Evolutionary conservation across 2,797 vertebrate genomes (phyloP).

Genomic region (Microctenopoma lineatum): DNA sequence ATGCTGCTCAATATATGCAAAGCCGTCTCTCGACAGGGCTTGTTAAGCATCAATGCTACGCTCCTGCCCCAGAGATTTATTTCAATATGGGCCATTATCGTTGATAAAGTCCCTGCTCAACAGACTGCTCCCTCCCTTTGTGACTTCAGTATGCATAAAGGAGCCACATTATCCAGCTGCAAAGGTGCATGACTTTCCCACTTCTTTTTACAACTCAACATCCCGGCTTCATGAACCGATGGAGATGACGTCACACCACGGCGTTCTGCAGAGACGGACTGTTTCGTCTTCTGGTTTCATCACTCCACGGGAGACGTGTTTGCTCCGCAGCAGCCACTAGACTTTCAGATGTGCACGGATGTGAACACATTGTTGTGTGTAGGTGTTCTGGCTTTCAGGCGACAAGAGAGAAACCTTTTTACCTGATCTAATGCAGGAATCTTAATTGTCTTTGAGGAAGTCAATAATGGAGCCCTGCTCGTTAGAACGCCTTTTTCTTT

Average conservation of each 20-base stretch:
- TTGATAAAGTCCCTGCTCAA: conserved; percentile 63
- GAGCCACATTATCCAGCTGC: conserved; percentile 28
- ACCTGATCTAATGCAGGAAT: too few relatives aligned
- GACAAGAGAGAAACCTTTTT: too few relatives aligned
- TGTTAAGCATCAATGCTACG: conserved; percentile 69
- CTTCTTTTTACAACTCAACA: conserved; percentile 6
- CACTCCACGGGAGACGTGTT: neutral
- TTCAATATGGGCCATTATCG: conserved; percentile 67
- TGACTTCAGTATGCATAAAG: conserved; percentile 41
- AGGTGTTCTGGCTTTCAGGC: too few relatives aligned
- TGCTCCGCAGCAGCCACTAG: too few relatives aligned
- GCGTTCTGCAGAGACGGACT: neutral
- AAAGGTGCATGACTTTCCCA: conserved; percentile 3
- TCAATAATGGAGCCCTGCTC: too few relatives aligned
- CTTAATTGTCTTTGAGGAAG: too few relatives aligned
- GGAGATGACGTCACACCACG: conserved; percentile 11
- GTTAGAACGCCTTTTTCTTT: too few relatives aligned
- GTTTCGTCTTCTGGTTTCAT: conserved; percentile 14
- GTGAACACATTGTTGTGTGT: too few relatives aligned
- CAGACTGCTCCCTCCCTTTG: conserved; percentile 49
- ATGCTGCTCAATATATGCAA: conserved; percentile 71
- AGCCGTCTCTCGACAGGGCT: conserved; percentile 66
- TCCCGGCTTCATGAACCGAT: neutral
- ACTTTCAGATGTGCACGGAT: too few relatives aligned
- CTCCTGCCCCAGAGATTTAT: conserved; percentile 70